Percentiles rank a stretch among this genome's conserved stretches.
Evolutionary conservation across 2,888 invertebrate genomes (phyloP).

Genomic region (Tetrapedia diversipes): DNA sequence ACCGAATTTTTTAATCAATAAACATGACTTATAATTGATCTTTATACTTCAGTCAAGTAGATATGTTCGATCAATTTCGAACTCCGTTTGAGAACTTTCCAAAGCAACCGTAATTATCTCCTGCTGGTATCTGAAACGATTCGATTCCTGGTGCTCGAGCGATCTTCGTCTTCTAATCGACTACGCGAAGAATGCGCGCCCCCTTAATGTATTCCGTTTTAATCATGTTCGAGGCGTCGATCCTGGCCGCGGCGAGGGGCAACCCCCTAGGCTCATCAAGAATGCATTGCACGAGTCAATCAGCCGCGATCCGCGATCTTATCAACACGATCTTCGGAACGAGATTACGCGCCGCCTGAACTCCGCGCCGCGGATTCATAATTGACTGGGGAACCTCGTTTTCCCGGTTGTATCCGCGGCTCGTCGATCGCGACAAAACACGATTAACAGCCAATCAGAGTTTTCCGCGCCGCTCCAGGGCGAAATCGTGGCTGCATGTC

Average conservation of each 20-base stretch:
- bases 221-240: slow-evolving; percentile 53
- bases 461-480: slow-evolving; percentile 13
- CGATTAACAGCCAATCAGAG: slow-evolving; percentile 43
- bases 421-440: slow-evolving; percentile 24
- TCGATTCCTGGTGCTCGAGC: neutral
- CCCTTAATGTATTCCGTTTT: slow-evolving; percentile 58
- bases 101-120: too few relatives aligned
- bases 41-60: too few relatives aligned
- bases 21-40: too few relatives aligned
- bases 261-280: slow-evolving; percentile 56
- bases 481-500: neutral
- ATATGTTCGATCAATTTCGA: too few relatives aligned
- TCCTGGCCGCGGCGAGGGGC: slow-evolving; percentile 37
- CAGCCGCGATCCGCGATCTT: slow-evolving; percentile 60
- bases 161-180: too few relatives aligned
- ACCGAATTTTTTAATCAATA: too few relatives aligned
- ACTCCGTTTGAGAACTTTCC: too few relatives aligned
- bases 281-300: slow-evolving; percentile 63
- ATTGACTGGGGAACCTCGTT: slow-evolving; percentile 27
- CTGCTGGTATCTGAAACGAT: too few relatives aligned
- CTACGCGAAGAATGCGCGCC: slow-evolving; percentile 7
- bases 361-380: slow-evolving; percentile 29
- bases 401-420: neutral
- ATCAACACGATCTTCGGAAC: slow-evolving; percentile 57
- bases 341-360: slow-evolving; percentile 50